Percentiles rank a stretch among this genome's conserved stretches.
These are phyloP conservation scores for Setophaga petechia DNA, from an alignment of 2,113 vertebrate species.

Conservation along the genomic window DNA sequence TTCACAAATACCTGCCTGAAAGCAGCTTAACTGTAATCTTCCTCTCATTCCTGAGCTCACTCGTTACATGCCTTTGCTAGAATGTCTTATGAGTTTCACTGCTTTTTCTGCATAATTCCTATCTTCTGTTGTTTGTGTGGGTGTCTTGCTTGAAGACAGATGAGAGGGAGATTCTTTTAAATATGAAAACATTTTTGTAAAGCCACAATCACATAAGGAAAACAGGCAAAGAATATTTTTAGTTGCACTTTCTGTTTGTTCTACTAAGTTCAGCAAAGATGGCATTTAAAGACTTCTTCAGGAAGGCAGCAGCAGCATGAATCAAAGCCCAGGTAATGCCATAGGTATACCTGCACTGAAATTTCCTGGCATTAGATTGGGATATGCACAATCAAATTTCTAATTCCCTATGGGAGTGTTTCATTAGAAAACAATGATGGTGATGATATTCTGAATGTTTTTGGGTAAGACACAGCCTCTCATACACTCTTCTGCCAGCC, in stretches of 20 bases:
- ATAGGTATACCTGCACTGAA: background rate
- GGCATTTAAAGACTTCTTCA: background rate
- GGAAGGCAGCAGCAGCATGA: background rate
- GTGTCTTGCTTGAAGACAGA: background rate
- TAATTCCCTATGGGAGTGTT: background rate
- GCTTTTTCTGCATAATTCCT: background rate
- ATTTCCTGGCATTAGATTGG: background rate
- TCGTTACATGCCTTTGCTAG: background rate
- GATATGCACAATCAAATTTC: background rate
- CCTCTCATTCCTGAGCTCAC: background rate
- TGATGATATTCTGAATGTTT: background rate
- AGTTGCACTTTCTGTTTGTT: background rate
- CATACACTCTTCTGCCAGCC: background rate
- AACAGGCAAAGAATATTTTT: conserved; percentile 9
- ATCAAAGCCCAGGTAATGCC: background rate
- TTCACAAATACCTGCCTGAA: background rate
- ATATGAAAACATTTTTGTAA: conserved; percentile 7
- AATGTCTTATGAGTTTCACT: background rate
- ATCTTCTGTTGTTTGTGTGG: conserved; percentile 18
- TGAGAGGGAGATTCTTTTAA: background rate
- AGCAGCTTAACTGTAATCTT: background rate
- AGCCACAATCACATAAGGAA: background rate
- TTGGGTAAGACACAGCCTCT: background rate
- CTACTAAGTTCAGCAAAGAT: background rate
- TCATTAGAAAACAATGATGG: background rate